Base-by-base conservation (phyloP, 2,113 vertebrate genomes). In the Dicerorhinus sumatrensis region DNA sequence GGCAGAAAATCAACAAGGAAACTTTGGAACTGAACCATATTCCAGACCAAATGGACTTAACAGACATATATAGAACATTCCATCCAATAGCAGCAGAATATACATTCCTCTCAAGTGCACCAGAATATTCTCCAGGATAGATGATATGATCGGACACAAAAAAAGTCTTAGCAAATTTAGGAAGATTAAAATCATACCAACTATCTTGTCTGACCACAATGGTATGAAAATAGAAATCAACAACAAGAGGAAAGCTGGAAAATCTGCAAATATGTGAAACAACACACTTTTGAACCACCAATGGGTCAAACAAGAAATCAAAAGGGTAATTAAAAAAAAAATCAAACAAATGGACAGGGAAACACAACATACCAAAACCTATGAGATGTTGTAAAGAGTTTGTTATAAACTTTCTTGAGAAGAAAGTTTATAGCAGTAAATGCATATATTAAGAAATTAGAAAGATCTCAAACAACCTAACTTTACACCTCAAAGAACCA, bases 201-300 rank as follows among this genome's bases (percentile, higher is more conserved):
- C 8, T 77, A 36, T 88, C 65, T 94, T 89, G 63, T 89, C 75
- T 94, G 33, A 70, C 27, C 42, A 72, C 75, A 80, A 18, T 72
- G n/a, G 18, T 67, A 42, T 79, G 25, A 72, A 94, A 91, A 81
- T n/a, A 88, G 17, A 94, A 88, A 39, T 72, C 65, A 89, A 54
- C 33, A 77, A n/a, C 27, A 81, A 70, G 27, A 89, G 10, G 54
- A 72, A 81, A 81, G n/a, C 46, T 54, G 14, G 27, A 81, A 80
- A 72, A 81, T 88, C 54, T 81, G 72, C 20, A 81, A 81, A 89
- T 72, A 94, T 54, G 6, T 81, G 54, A 39, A 94, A 72, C 18
- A 72, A 83, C 54, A 88, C 2, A 18, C 9, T 51, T 81, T 54
- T 81, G 39, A 17, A 94, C 56, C 63, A 94, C 75, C 2, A 46